Conservation (phyloP, 2,888 invertebrate species). For the Halictus ligatus region DNA sequence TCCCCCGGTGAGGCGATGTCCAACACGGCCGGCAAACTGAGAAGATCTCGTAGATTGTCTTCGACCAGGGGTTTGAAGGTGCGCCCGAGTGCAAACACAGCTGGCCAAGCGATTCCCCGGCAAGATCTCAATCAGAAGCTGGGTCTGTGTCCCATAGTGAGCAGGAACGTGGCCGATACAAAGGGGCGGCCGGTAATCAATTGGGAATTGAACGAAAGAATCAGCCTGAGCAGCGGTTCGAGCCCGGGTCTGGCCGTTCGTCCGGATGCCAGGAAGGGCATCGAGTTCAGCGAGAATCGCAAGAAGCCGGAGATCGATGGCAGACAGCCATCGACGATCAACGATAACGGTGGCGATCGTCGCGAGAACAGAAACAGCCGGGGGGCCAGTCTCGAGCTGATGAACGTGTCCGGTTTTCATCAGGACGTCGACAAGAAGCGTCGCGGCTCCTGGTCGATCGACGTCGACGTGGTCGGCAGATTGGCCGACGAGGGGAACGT, state of each 20-base stretch:
- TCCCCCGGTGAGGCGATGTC: constrained; percentile 34
- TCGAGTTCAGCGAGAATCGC: constrained; percentile 73
- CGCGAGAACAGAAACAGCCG: constrained; percentile 22
- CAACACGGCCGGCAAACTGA: constrained; percentile 65
- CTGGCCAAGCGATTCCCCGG: constrained; percentile 34
- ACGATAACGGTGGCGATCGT: constrained; percentile 13
- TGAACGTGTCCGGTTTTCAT: constrained; percentile 78
- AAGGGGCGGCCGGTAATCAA: constrained; percentile 71
- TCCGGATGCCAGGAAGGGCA: constrained; percentile 72
- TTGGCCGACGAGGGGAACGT: constrained; percentile 62
- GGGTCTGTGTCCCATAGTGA: constrained; percentile 55
- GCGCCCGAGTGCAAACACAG: constrained; percentile 40
- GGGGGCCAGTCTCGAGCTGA: constrained; percentile 66
- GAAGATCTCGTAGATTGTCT: constrained; percentile 79
- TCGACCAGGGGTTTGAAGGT: constrained; percentile 78
- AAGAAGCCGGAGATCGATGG: constrained; percentile 47
- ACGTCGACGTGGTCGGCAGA: constrained; percentile 52
- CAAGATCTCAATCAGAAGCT: constrained; percentile 65
- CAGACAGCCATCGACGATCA: constrained; percentile 20
- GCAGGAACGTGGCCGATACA: constrained; percentile 46
- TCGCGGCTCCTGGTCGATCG: constrained; percentile 54
- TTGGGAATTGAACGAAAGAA: constrained; percentile 82
- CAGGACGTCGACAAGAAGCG: constrained; percentile 57
- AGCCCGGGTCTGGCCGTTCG: constrained; percentile 77
- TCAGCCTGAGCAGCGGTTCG: constrained; percentile 81